Conservation (phyloP, 1,140 invertebrate genomes). For the Dinoponera quadriceps region DNA sequence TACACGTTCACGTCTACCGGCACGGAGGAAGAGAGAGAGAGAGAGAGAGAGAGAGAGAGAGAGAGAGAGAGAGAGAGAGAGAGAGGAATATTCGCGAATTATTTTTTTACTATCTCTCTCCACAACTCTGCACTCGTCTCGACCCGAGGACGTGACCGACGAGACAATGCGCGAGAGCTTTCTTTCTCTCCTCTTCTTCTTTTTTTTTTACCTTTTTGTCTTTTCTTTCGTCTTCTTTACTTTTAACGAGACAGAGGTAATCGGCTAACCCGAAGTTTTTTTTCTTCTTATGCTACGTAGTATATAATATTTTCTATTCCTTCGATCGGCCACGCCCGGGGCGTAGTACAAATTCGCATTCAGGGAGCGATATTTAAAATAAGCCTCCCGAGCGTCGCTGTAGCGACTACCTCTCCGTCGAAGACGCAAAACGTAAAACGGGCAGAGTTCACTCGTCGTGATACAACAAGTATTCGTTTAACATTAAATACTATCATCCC, state of each 20-base stretch:
- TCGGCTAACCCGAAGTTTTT: constrained; percentile 10
- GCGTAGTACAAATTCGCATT: constrained; percentile 12
- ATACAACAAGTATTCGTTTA: constrained; percentile 43
- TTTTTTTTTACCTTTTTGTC: no score
- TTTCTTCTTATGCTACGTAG: constrained; percentile 1
- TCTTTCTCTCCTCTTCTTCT: no score
- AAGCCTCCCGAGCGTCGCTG: constrained; percentile 4
- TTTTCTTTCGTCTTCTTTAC: neutral
- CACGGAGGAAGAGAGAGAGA: constrained; percentile 32
- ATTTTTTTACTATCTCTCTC: constrained; percentile 23
- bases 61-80: no score
- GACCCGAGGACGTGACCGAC: constrained; percentile 29
- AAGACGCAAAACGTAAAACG: constrained; percentile 53
- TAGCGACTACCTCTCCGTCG: constrained; percentile 21
- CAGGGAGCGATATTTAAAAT: constrained; percentile 44
- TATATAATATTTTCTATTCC: constrained; percentile 19
- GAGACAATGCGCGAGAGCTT: neutral
- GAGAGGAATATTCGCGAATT: constrained; percentile 45
- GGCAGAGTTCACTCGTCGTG: constrained; percentile 32
- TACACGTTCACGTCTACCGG: constrained; percentile 51
- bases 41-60: no score
- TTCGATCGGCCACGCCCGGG: constrained; percentile 31
- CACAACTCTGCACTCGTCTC: constrained; percentile 44
- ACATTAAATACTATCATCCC: constrained; percentile 42
- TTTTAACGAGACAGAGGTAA: neutral